Evolutionary conservation across 92 coral and sea anemone species (phyloP).

Genomic region (Paragorgia papillata): DNA sequence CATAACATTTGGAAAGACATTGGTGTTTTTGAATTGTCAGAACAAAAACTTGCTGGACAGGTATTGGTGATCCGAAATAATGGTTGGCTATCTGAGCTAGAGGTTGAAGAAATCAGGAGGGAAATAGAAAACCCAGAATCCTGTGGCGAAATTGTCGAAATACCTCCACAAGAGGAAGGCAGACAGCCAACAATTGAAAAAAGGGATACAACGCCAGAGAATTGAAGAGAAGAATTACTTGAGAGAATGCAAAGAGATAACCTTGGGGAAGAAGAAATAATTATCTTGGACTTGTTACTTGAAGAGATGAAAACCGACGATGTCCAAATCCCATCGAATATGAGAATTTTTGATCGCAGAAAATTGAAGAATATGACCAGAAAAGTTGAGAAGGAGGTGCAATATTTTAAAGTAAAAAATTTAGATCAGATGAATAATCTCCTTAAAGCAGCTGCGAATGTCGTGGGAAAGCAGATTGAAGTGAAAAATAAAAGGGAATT

Average conservation of each 20-base stretch:
- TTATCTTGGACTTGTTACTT: not conserved
- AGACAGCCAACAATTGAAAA: not conserved
- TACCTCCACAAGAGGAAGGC: too few species aligned
- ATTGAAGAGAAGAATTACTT: not conserved
- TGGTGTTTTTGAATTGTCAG: too few species aligned
- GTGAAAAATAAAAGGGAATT: slow-evolving; percentile 5
- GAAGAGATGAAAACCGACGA: not conserved
- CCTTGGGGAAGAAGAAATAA: not conserved
- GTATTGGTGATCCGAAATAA: too few species aligned
- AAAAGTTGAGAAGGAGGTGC: not conserved
- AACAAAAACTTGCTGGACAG: too few species aligned
- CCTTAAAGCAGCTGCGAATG: slow-evolving; percentile 28
- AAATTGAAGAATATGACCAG: not conserved
- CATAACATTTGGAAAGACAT: too few species aligned
- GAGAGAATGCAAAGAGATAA: not conserved
- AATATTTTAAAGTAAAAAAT: not conserved
- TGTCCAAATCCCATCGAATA: too few species aligned
- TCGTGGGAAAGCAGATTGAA: slow-evolving; percentile 29
- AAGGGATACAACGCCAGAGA: not conserved
- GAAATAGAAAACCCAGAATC: too few species aligned
- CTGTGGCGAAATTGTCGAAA: too few species aligned
- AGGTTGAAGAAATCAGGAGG: too few species aligned
- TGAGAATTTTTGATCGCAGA: too few species aligned
- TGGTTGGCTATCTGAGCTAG: too few species aligned
- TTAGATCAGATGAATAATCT: slow-evolving; percentile 11